These are phyloP conservation scores for Hemibagrus wyckioides DNA, from an alignment of 2,113 vertebrate species.

Conservation along the genomic window DNA sequence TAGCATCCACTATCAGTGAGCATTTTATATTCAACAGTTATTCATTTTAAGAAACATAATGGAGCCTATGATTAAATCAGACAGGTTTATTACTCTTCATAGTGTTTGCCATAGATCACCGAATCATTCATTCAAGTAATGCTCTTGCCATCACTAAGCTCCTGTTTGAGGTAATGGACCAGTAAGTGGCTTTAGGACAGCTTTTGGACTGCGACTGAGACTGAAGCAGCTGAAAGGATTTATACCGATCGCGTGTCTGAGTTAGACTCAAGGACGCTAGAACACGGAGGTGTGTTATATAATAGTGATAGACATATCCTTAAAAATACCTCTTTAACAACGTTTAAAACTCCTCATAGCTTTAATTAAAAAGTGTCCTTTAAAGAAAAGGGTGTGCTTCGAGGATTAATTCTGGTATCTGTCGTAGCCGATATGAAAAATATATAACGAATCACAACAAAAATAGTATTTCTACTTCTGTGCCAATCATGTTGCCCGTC, in stretches of 20 bases:
- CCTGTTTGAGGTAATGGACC: conserved; percentile 53
- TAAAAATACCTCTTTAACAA: neutral
- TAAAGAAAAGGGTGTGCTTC: neutral
- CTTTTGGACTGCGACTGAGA: conserved; percentile 55
- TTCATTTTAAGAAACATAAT: neutral
- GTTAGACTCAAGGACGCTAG: conserved; percentile 35
- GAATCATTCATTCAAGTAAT: conserved; percentile 18
- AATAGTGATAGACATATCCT: conserved; percentile 56
- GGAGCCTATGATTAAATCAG: neutral
- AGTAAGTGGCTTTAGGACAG: conserved; percentile 71
- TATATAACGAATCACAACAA: neutral
- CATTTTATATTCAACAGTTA: neutral
- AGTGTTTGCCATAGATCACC: conserved; percentile 20
- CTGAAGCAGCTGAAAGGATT: conserved; percentile 51
- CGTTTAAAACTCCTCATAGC: neutral
- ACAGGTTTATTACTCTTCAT: neutral
- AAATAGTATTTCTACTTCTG: neutral
- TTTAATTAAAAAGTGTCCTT: neutral
- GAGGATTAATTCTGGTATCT: neutral
- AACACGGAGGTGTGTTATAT: conserved; percentile 45
- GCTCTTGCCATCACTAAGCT: conserved; percentile 41
- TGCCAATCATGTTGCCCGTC: neutral
- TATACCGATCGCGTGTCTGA: conserved; percentile 47
- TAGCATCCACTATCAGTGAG: neutral
- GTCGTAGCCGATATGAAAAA: neutral